Evolutionary conservation across 2,797 vertebrate species (phyloP).

Genomic region (Hoplostethus mediterraneus): DNA sequence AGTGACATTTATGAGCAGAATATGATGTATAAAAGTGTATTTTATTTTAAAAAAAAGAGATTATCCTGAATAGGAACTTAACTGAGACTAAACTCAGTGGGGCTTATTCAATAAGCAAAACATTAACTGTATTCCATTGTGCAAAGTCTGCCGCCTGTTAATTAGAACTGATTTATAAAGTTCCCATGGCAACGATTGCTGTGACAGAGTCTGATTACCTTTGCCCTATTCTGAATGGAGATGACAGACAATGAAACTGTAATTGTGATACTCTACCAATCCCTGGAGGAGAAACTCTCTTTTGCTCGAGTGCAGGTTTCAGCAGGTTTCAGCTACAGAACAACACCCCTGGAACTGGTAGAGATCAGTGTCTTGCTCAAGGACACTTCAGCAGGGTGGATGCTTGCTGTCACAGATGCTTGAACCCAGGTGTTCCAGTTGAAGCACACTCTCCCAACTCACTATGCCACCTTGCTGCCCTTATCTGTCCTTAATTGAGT

Average conservation of each 20-base stretch:
- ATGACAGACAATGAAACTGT: constrained; percentile 53
- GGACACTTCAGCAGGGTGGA: no score
- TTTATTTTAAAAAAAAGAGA: no score
- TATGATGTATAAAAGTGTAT: no score
- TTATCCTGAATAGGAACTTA: constrained; percentile 17
- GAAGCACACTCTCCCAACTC: constrained; percentile 36
- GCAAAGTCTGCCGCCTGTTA: constrained; percentile 54
- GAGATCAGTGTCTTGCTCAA: no score
- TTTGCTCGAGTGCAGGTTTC: no score
- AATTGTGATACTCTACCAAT: constrained; percentile 66
- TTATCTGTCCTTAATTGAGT: constrained; percentile 37
- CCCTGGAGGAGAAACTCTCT: constrained; percentile 60
- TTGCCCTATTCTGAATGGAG: constrained; percentile 42
- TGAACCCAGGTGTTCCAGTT: constrained; percentile 29
- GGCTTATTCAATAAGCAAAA: constrained; percentile 42
- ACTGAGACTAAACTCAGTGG: constrained; percentile 23
- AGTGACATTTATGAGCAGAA: constrained; percentile 1
- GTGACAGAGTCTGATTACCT: constrained; percentile 61
- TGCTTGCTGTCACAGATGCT: constrained; percentile 18
- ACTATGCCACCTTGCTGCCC: constrained; percentile 16
- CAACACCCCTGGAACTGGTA: no score
- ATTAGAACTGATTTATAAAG: constrained; percentile 62
- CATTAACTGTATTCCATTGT: constrained; percentile 37
- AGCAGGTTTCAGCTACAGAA: no score
- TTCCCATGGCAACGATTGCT: constrained; percentile 58